Percentiles rank a stretch among this genome's conserved stretches.
Evolutionary conservation across 2,797 vertebrate genomes (phyloP).

Genomic region (Alexandromys oeconomus): DNA sequence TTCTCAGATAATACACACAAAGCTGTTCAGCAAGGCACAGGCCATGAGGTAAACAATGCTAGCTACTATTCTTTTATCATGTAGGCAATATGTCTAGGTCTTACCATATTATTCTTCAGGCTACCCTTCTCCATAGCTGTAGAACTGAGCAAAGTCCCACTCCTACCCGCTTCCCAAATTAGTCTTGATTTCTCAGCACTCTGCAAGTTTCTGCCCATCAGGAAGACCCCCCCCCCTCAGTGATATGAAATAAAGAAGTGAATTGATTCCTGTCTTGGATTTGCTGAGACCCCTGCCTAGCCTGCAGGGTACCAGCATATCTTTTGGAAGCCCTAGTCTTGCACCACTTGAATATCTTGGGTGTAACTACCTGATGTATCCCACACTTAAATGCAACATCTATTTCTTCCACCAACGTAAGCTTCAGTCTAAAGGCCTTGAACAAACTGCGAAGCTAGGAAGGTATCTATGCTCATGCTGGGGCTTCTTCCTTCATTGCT

Average conservation of each 20-base stretch:
- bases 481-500: background rate
- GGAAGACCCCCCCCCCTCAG: background rate
- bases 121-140: background rate
- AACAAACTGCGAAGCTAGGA: background rate
- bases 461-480: rapidly evolving
- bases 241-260: rapidly evolving
- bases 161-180: rapidly evolving
- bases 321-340: background rate
- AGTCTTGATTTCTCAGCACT: background rate
- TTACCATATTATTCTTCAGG: rapidly evolving
- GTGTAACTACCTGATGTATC: no score
- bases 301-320: background rate
- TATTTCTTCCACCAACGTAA: background rate
- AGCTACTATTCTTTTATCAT: rapidly evolving
- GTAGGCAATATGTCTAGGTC: background rate
- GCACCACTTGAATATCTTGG: no score
- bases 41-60: rapidly evolving
- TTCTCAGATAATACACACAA: background rate
- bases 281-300: no score
- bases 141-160: background rate
- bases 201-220: rapidly evolving
- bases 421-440: background rate
- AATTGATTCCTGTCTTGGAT: rapidly evolving
- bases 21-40: background rate
- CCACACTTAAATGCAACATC: rapidly evolving